Percentiles rank a stretch among this genome's conserved stretches.
phyloP scores from a whole-genome alignment of 2,888 invertebrate species.

The Sarcophaga rosellei region DNA sequence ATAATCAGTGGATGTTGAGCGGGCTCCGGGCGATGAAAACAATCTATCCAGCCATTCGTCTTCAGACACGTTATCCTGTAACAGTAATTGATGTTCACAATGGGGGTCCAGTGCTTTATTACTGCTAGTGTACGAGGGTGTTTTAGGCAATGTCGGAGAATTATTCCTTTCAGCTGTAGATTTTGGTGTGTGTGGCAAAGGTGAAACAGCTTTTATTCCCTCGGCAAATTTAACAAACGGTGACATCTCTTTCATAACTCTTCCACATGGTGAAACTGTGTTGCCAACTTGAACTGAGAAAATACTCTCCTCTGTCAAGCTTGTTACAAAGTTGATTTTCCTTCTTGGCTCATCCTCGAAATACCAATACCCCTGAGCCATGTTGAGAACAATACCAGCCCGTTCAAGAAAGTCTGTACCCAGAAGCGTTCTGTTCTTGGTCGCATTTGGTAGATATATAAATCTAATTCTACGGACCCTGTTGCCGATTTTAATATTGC shows the following conservation, averaged over 20 bases:
- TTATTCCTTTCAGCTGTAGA: not conserved
- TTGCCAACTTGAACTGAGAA: slow-evolving; percentile 37
- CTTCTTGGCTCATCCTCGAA: slow-evolving; percentile 50
- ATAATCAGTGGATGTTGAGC: not conserved
- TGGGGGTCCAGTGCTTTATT: too few species aligned
- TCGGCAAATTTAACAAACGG: slow-evolving; percentile 27
- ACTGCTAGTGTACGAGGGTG: slow-evolving; percentile 6
- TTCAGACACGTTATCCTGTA: too few species aligned
- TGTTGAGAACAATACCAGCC: slow-evolving; percentile 16
- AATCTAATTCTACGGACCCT: slow-evolving; percentile 3
- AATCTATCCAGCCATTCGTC: too few species aligned
- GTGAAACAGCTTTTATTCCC: slow-evolving; percentile 10
- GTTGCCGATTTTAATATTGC: slow-evolving; percentile 19
- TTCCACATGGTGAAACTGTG: slow-evolving; percentile 23
- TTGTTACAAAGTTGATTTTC: slow-evolving; percentile 27
- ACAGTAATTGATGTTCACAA: too few species aligned
- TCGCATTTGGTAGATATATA: slow-evolving; percentile 13
- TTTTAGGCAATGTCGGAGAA: not conserved
- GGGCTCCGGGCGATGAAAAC: too few species aligned
- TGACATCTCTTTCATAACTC: slow-evolving; percentile 28
- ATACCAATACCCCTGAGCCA: slow-evolving; percentile 35
- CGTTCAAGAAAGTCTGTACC: slow-evolving; percentile 12
- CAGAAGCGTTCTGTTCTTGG: slow-evolving; percentile 11
- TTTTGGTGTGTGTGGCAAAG: too few species aligned
- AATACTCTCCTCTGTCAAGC: not conserved